A percentile compares a stretch with the other conserved stretches of the same genome.
Conservation (phyloP, 2,888 invertebrate genomes). For the Plebejus melissa region DNA sequence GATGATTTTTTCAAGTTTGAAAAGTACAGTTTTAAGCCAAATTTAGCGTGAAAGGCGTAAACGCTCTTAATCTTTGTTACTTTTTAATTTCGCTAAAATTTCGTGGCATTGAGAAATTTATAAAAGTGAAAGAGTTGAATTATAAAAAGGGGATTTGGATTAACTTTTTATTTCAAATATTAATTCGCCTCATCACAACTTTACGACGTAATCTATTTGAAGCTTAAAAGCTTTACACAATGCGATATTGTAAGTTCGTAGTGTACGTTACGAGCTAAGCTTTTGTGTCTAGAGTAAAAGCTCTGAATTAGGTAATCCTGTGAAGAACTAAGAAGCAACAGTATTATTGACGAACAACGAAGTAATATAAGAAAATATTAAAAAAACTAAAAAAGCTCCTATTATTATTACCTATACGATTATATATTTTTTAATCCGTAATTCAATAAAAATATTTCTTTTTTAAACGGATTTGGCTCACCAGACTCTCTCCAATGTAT, state of each 20-base stretch:
- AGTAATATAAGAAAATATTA: background rate
- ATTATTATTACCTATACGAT: too few species aligned
- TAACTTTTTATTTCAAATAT: slow-evolving; percentile 5
- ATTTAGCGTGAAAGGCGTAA: too few species aligned
- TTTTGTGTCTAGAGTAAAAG: background rate
- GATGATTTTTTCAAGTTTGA: too few species aligned
- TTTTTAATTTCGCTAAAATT: slow-evolving; percentile 19
- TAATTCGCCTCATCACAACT: slow-evolving; percentile 15
- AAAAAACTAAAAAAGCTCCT: background rate
- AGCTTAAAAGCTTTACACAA: slow-evolving; percentile 1
- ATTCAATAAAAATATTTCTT: too few species aligned
- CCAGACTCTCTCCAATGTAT: too few species aligned
- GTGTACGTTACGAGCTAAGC: background rate
- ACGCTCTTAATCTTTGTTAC: slow-evolving; percentile 15
- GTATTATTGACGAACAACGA: background rate
- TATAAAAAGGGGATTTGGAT: slow-evolving; percentile 1
- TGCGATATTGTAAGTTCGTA: background rate
- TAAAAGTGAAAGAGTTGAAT: slow-evolving; percentile 21
- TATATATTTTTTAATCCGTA: too few species aligned
- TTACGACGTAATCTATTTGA: background rate
- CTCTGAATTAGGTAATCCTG: background rate
- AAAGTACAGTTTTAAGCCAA: too few species aligned
- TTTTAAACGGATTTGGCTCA: too few species aligned
- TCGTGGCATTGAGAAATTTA: slow-evolving; percentile 20
- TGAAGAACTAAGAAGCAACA: background rate